phyloP scores from a whole-genome alignment of 2,888 invertebrate species.

The Calliopum simillimum region DNA sequence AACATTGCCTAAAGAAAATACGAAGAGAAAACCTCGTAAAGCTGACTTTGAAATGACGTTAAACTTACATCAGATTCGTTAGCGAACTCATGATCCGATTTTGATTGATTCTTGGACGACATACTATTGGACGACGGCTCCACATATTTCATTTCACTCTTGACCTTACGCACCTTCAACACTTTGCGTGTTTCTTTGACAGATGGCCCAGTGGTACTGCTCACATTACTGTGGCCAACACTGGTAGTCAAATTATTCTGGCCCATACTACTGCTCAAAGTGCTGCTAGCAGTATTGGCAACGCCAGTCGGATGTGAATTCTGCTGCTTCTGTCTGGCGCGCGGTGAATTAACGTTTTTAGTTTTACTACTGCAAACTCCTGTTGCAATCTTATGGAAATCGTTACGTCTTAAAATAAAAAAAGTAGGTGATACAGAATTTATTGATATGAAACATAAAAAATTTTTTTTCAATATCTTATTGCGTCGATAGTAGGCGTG shows the following conservation, averaged over 20 bases:
- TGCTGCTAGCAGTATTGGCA: conserved; percentile 11
- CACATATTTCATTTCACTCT: conserved; percentile 63
- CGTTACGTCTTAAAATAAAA: conserved; percentile 48
- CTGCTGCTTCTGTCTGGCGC: not conserved
- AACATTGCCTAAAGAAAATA: conserved; percentile 34
- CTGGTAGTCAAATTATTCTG: conserved; percentile 9
- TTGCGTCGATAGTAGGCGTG: too few species aligned
- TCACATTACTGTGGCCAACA: not conserved
- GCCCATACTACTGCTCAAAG: conserved; percentile 21
- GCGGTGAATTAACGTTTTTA: not conserved
- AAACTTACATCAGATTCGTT: conserved; percentile 58
- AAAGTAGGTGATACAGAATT: too few species aligned
- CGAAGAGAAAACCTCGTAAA: conserved; percentile 42
- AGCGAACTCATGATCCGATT: conserved; percentile 62
- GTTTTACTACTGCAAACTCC: conserved; percentile 34
- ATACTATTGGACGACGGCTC: conserved; percentile 50
- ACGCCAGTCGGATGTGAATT: conserved; percentile 10
- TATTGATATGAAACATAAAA: too few species aligned
- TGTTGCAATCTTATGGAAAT: conserved; percentile 53
- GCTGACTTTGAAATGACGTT: conserved; percentile 39
- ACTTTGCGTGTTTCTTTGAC: conserved; percentile 47
- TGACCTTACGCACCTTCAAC: conserved; percentile 61
- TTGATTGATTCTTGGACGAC: conserved; percentile 56
- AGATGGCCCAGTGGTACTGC: not conserved
- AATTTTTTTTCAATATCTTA: too few species aligned